These are phyloP conservation scores for Aquatica leii DNA, from an alignment of 2,888 invertebrate species.

Conservation along the genomic window DNA sequence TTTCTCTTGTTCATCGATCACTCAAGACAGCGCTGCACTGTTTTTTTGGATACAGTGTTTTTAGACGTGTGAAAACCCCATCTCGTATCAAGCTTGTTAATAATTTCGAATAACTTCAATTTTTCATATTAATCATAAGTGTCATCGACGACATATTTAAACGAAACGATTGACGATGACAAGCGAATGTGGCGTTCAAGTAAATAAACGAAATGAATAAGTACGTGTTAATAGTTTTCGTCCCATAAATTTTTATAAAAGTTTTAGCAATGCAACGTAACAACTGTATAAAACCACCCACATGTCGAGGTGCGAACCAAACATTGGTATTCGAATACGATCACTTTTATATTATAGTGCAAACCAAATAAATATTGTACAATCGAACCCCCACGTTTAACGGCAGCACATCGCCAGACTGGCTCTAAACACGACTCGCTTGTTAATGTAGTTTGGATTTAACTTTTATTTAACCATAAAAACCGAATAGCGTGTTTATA, in stretches of 20 bases:
- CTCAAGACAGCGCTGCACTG: too few relatives aligned
- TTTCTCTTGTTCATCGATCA: too few relatives aligned
- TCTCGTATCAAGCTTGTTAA: too few relatives aligned
- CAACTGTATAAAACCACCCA: slow-evolving; percentile 49
- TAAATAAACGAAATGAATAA: not conserved
- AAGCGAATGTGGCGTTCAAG: too few relatives aligned
- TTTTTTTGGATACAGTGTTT: too few relatives aligned
- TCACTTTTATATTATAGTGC: slow-evolving; percentile 28
- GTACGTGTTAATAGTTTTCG: slow-evolving; percentile 11
- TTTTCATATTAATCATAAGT: too few relatives aligned
- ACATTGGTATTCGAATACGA: slow-evolving; percentile 46
- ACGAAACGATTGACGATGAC: too few relatives aligned
- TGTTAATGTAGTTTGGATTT: slow-evolving; percentile 50
- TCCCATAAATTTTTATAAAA: slow-evolving; percentile 13
- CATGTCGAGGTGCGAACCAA: slow-evolving; percentile 46
- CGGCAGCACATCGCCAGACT: not conserved
- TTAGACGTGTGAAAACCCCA: too few relatives aligned
- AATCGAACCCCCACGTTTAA: not conserved
- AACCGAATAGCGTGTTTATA: slow-evolving; percentile 44
- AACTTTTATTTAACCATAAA: slow-evolving; percentile 50
- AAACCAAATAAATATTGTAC: slow-evolving; percentile 17
- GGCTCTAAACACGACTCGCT: slow-evolving; percentile 43
- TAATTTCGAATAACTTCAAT: not conserved
- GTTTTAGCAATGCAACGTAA: slow-evolving; percentile 36
- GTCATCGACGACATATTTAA: too few relatives aligned